Conservation (phyloP, 2,797 vertebrate species). For the Yasuhikotakia modesta region DNA sequence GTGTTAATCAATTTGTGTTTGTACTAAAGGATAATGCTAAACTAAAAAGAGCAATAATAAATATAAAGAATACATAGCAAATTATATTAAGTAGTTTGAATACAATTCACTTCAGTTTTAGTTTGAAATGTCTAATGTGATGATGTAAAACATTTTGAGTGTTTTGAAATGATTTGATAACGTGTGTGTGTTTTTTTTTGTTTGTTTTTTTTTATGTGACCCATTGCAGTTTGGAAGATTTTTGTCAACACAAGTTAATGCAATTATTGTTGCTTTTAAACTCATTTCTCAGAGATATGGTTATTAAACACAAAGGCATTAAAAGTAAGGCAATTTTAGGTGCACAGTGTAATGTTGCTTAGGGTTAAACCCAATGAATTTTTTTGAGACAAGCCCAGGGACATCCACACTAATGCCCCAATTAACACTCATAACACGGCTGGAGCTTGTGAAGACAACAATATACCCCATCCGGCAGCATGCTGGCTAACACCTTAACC, state of each 20-base stretch:
- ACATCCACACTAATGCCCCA: constrained; percentile 53
- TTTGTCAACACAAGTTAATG: no score
- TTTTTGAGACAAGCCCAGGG: constrained; percentile 39
- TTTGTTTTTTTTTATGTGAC: no score
- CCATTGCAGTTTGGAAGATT: no score
- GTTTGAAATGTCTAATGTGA: neutral
- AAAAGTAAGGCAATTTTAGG: neutral
- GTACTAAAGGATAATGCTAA: neutral
- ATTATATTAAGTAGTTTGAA: neutral
- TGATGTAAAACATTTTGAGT: neutral
- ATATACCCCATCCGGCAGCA: constrained; percentile 44
- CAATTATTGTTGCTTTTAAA: neutral
- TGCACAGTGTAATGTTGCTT: constrained; percentile 17
- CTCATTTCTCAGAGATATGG: neutral
- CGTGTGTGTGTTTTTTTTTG: no score
- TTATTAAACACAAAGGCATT: neutral
- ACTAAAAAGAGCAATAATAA: neutral
- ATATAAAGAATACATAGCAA: no score
- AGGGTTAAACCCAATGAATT: constrained; percentile 29
- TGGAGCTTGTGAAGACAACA: constrained; percentile 40
- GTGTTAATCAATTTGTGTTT: neutral
- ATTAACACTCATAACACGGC: constrained; percentile 49
- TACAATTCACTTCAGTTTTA: neutral
- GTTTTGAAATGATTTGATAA: neutral
- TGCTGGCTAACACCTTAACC: constrained; percentile 33